A percentile compares a stretch with the other conserved stretches of the same genome.
Conservation (phyloP, 2,888 invertebrate species). For the Homarus gammarus region DNA sequence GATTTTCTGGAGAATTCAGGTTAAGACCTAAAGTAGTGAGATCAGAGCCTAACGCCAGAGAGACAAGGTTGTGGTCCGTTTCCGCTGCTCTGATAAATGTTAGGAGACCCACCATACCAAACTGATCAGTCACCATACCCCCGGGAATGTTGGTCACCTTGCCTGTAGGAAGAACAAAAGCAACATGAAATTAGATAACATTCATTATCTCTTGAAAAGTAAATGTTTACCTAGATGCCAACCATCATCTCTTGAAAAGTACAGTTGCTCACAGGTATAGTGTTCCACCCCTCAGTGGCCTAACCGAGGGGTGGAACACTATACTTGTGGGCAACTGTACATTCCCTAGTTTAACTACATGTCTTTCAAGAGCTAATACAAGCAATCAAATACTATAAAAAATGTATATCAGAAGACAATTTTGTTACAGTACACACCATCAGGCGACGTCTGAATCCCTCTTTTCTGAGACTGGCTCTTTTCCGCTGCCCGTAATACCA, state of each 20-base stretch:
- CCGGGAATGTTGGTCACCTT: conserved; percentile 98
- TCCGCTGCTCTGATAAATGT: conserved; percentile 99
- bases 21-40: conserved; percentile 98
- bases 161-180: conserved; percentile 82
- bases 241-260: too few relatives aligned
- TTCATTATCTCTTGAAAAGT: background rate
- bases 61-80: conserved; percentile 96
- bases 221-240: background rate
- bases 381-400: too few relatives aligned
- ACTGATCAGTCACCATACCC: conserved; percentile 99
- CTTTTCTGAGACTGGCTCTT: conserved; percentile 79
- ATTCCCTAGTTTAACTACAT: too few relatives aligned
- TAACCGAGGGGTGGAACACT: too few relatives aligned
- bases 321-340: too few relatives aligned
- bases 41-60: conserved; percentile 97
- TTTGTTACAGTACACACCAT: conserved; percentile 83
- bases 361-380: too few relatives aligned
- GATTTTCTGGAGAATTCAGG: conserved; percentile 97
- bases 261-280: too few relatives aligned
- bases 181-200: background rate
- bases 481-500: conserved; percentile 55
- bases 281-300: too few relatives aligned
- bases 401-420: background rate
- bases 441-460: conserved; percentile 96
- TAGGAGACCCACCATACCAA: conserved; percentile 98